These are phyloP conservation scores for Limnephilus rhombicus DNA, from an alignment of 2,888 invertebrate species.

Conservation along the genomic window DNA sequence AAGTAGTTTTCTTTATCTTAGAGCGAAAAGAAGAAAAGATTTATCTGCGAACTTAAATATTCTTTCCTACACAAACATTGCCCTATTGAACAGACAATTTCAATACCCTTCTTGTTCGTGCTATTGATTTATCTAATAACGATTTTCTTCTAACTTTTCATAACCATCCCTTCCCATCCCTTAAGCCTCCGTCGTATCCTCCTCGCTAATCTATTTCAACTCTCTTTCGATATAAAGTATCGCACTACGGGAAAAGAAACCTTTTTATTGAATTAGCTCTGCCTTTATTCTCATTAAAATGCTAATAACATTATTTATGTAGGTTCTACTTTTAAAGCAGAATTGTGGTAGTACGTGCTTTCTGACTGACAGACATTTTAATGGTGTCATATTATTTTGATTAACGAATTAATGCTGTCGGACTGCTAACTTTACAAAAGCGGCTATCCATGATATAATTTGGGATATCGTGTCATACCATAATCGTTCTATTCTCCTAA, in stretches of 20 bases:
- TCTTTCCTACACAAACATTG: neutral
- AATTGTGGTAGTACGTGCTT: neutral
- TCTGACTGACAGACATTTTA: neutral
- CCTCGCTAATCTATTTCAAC: neutral
- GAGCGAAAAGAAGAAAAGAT: neutral
- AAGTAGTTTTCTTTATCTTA: neutral
- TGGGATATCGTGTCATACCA: neutral
- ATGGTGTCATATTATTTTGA: neutral
- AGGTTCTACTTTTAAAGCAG: neutral
- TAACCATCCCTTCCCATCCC: slow-evolving; percentile 22
- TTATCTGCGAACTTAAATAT: neutral
- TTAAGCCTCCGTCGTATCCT: neutral
- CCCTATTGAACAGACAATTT: slow-evolving; percentile 1
- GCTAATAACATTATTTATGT: neutral
- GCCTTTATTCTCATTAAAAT: neutral
- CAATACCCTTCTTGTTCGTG: slow-evolving; percentile 22
- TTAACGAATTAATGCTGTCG: neutral
- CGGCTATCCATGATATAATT: neutral
- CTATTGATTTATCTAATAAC: slow-evolving; percentile 38
- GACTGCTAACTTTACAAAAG: neutral
- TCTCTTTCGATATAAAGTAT: neutral
- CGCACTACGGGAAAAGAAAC: neutral
- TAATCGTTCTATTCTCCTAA: neutral
- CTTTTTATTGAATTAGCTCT: neutral
- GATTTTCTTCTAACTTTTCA: slow-evolving; percentile 31